Base-by-base conservation (phyloP, 1,140 invertebrate genomes). In the Meloidogyne exigua region DNA sequence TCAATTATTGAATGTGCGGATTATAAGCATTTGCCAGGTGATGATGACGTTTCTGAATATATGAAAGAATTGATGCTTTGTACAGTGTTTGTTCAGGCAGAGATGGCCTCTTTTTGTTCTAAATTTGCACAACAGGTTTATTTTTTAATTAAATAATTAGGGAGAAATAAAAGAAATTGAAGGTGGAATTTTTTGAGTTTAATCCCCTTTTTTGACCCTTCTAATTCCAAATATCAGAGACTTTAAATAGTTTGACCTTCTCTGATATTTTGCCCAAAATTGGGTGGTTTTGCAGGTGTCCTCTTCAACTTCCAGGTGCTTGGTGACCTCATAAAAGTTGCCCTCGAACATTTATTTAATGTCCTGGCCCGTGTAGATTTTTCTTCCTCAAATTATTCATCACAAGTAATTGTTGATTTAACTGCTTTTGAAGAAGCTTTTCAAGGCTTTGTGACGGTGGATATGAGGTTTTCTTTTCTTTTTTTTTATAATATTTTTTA, bases 51-150 rank as follows among this genome's bases (percentile, higher is more conserved):
- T 18, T 87, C 86, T n/a, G 80, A 80, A 62, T 87, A 81, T 68
- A 75, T 85, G 7, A 87, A 87, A 73, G 85, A 87, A 68, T 69
- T 87, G 32, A 79, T 87, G 15, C 82, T 87, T 78, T 80, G 85
- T 65, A 75, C 80, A 25, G 85, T 87, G 10, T 82, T 88, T 68
- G 76, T 87, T 76, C 83, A 87, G 71, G 83, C 85, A 9, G 85
- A 87, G 75, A 70, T 87, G 13, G 71, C 73, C 42, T 72, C 84
- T 10, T 64, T 82, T 36, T 80, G 80, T 75, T 82, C 86, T 3
- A 83, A 83, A 67, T 69, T 86, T 32, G 76, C 72, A 1, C 21
- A 71, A 21, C 78, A 84, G 44, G 83, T 83, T 32, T 25, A 12
- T 63, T 76, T 39, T 39, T 39, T 9, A 39, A 39, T 39, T 39